Base-by-base conservation (phyloP, 1,140 invertebrate genomes). In the Ceratosolen fusciceps region DNA sequence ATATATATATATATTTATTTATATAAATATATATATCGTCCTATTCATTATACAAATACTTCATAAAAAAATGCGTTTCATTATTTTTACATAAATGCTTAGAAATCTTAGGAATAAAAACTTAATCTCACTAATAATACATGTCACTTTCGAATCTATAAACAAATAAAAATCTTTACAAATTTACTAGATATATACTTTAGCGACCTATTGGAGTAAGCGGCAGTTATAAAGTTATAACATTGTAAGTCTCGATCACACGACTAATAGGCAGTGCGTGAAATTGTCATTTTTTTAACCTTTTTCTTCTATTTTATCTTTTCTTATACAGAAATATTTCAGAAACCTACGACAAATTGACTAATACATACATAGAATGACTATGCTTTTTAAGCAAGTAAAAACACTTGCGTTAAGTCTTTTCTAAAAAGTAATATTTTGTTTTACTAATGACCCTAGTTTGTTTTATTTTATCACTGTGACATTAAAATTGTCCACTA, bases 301-400 rank as follows among this genome's bases (percentile, higher is more conserved):
- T 43, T 43, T 43, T 43, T 43, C 12, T 43, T 12, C 12, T 43
- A 7, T 43, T 12, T 43, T 43, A 7, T 43, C 39, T 43, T 65
- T 75, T 60, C 60, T 5, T 58, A 60, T 58, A 10, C 60, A 60
- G 26, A 74, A 75, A 29, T 75, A 62, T 56, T 70, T 60, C 26
- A 67, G 56, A 75, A 80, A 75, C 37, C 37, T 80, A 80, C 73
- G 29, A 75, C 62, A 76, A 80, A 77, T 77, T 80, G 79, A 80
- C 74, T 80, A 77, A 76, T 73, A 72, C 67, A 37, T 75, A 80
- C 56, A 80, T 76, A 76, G 67, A 80, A 60, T 7, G 68, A 77
- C 74, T 80, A 80, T 77, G 67, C 39, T 80, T 80, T 76, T 24
- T 29, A 72, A 74, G 34, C 74, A 65, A 76, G 73, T 39, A 56